phyloP scores from a whole-genome alignment of 2,797 vertebrate species.

The Triplophysa yarkandensis region DNA sequence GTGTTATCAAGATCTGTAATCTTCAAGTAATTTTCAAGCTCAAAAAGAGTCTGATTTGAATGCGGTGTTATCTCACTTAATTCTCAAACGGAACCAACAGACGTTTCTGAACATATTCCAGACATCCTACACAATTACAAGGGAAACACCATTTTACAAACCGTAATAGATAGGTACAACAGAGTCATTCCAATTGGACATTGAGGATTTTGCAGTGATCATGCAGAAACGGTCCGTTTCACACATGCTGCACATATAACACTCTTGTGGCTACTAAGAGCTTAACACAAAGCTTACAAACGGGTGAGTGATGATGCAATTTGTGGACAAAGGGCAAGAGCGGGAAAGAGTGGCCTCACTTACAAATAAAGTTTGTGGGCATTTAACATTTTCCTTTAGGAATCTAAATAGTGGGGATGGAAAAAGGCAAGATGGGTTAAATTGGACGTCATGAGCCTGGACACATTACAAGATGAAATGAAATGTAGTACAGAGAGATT shows the following conservation, averaged over 20 bases:
- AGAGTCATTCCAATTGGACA: conserved; percentile 40
- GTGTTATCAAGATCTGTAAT: not conserved
- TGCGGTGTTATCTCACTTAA: conserved; percentile 28
- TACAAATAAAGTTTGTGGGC: conserved; percentile 92
- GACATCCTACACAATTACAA: not conserved
- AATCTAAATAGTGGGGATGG: conserved; percentile 82
- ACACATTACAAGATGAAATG: conserved; percentile 38
- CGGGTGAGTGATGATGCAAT: conserved; percentile 62
- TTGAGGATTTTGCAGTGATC: conserved; percentile 49
- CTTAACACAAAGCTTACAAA: conserved; percentile 47
- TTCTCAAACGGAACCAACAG: conserved; percentile 14
- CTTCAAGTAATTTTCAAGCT: conserved; percentile 4
- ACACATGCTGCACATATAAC: conserved; percentile 46
- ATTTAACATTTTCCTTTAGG: conserved; percentile 94
- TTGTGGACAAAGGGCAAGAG: conserved; percentile 61
- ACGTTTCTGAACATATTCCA: not conserved
- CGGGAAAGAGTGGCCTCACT: conserved; percentile 77
- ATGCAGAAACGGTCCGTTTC: conserved; percentile 44
- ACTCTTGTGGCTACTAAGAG: conserved; percentile 39
- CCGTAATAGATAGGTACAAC: conserved; percentile 12
- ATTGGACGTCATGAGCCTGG: conserved; percentile 30
- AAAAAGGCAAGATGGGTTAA: conserved; percentile 67
- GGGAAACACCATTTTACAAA: not conserved
- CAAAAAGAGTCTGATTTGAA: conserved; percentile 28
- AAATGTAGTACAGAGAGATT: conserved; percentile 32